These are phyloP conservation scores for Trichoplax adhaerens DNA, from an alignment of 37 sponge, comb jelly and placozoan genomes.

Conservation along the genomic window DNA sequence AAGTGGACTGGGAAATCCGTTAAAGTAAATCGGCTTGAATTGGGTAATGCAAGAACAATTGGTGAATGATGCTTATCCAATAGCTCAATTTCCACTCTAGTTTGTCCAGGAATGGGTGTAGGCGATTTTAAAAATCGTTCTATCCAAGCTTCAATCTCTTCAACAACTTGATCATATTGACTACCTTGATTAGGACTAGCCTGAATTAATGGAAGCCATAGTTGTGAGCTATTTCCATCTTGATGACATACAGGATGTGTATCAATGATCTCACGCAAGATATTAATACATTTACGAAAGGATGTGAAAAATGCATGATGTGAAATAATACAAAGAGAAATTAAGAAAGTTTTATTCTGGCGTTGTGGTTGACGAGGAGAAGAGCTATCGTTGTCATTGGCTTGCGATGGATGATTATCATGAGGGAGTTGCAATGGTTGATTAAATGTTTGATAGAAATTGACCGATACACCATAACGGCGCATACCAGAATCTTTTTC, in stretches of 20 bases:
- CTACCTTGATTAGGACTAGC: too few species aligned
- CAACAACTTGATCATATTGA: not conserved
- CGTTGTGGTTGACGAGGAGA: not conserved
- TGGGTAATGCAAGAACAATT: slow-evolving; percentile 29
- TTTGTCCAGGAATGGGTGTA: slow-evolving; percentile 13
- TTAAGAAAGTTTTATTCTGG: slow-evolving; percentile 1
- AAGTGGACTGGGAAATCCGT: slow-evolving; percentile 32
- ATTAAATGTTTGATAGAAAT: not conserved
- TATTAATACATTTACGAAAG: slow-evolving; percentile 23
- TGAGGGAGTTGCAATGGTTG: not conserved
- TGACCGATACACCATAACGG: slow-evolving; percentile 43
- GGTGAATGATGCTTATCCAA: slow-evolving; percentile 25
- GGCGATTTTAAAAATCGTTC: slow-evolving; percentile 13
- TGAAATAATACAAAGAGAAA: slow-evolving; percentile 46
- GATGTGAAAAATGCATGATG: slow-evolving; percentile 34
- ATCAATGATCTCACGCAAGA: too few species aligned
- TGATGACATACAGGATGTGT: too few species aligned
- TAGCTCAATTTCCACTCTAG: slow-evolving; percentile 45
- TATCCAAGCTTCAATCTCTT: slow-evolving; percentile 45
- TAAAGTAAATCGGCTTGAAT: slow-evolving; percentile 26
- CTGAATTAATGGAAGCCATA: too few species aligned
- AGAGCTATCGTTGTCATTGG: not conserved
- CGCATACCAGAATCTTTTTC: slow-evolving; percentile 49
- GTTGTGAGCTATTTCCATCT: too few species aligned
- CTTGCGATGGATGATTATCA: slow-evolving; percentile 11